phyloP scores from a whole-genome alignment of 2,797 vertebrate species.

The Emys orbicularis region DNA sequence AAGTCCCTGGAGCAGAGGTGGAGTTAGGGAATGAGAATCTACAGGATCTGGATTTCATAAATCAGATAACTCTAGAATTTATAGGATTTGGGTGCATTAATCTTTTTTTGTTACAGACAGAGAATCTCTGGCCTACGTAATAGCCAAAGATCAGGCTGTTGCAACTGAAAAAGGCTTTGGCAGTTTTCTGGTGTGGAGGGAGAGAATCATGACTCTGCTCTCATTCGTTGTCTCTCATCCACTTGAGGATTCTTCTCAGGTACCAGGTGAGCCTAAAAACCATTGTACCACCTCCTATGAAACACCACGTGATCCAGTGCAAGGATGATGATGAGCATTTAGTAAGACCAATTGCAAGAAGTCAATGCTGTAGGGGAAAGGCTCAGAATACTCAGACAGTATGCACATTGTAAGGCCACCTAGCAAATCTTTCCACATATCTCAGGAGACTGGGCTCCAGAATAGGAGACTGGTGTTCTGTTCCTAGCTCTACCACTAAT shows the following conservation, averaged over 20 bases:
- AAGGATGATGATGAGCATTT: background rate
- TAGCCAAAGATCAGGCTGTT: background rate
- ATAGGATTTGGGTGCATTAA: background rate
- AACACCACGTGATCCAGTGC: background rate
- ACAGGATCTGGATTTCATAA: background rate
- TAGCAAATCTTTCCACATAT: background rate
- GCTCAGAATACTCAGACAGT: background rate
- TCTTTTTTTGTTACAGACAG: background rate
- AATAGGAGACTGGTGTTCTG: background rate
- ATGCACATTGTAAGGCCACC: background rate
- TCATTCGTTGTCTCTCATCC: background rate
- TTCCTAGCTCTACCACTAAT: background rate
- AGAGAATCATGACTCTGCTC: background rate
- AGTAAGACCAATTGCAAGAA: background rate
- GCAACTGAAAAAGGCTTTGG: fast-evolving
- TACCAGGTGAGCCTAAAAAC: background rate
- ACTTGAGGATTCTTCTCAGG: background rate
- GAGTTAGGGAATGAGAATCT: background rate
- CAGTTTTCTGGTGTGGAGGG: fast-evolving
- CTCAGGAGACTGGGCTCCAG: background rate
- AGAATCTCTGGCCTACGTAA: background rate
- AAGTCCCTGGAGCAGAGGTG: slow-evolving; percentile 11
- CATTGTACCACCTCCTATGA: background rate
- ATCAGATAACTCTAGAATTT: background rate
- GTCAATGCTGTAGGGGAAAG: background rate